Base-by-base conservation (phyloP, 1,140 invertebrate species). In the Drosophila ohnishii region DNA sequence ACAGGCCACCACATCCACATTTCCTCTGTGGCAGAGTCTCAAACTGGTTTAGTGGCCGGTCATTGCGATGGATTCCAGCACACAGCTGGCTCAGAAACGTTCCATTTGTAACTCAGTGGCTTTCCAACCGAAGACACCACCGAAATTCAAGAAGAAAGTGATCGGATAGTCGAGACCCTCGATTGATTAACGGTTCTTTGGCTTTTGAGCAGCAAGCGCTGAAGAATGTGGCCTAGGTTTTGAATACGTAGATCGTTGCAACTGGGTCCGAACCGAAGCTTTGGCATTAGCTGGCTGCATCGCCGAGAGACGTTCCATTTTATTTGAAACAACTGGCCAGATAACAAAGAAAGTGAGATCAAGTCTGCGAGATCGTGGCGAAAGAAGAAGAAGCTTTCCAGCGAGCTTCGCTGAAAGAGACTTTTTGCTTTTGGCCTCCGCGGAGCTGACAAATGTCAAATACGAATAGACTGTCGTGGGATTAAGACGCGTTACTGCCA, bases 281-380 rank as follows among this genome's bases (percentile, higher is more conserved):
- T 35, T 45, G 34, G 16, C 48, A 34, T 44, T 44, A 47, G 58
- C 42, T 34, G 40, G 55, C 62, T 76, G 62, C 72, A 76, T 48
- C 39, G 55, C 62, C 56, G 56, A 19, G 48, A 66, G 73, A 28
- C 65, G 65, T 69, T 66, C 65, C 72, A 75, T 75, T 75, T 59
- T 75, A 35, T 59, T 55, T 58, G 44, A 66, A 75, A 67, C 75
- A 40, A 69, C 51, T 42, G 74, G 34, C 66, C 34, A 69, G 75
- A 77, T 63, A 78, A 70, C 65, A 61, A 77, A 70, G 60, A 87
- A 83, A 83, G 83, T 80, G 83, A 87, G 83, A 87, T 87, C 83
- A 86, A 86, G 70, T 60, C 78, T 80, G 70, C 79, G 76, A 80
- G 84, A 88, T 88, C 72, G 80, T 69, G 65, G 65, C 65, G 47